Base-by-base conservation (phyloP, 2,797 vertebrate species). In the Astyanax mexicanus region DNA sequence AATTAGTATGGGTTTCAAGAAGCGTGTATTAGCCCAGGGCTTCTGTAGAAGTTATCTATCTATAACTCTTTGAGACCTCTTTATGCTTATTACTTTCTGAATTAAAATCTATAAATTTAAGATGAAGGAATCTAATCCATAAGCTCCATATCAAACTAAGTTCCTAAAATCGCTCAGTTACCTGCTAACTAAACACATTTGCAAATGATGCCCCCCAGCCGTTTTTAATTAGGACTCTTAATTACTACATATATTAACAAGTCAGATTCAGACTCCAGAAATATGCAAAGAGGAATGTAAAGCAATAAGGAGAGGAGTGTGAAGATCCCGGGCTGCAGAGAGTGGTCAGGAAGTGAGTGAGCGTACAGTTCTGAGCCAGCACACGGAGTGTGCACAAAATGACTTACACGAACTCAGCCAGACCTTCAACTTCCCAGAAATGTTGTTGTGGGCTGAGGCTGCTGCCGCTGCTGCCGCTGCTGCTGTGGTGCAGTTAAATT, bases 361-460 rank as follows among this genome's bases (percentile, higher is more conserved):
- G 27, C 32, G 32, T 37, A 9, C 52, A 51, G 44, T 29, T 9
- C 62, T 52, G 23, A 70, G 45, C 38, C 19, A 66, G 64, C 44
- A 47, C 23, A 6, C 42, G 6, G 44, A 11, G 69, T n/a, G n/a
- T n/a, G n/a, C n/a, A n/a, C 52, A 69, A 44, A 57, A 65, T 54
- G 32, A 80, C 55, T 81, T 81, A 75, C 67, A 77, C 42, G 80
- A 78, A 78, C 11, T 61, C 19, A 6, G 2, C 32, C 70, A 51
- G 54, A 44, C 40, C 52, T 21, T 40, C 47, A 40, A 32, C 70
- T 83, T 85, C 81, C 74, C 69, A 72, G 84, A 83, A 81, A 68
- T 80, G 81, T 77, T 83, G 77, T 74, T 60, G 49, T 69, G 74
- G 54, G 54, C 51, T 74, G 64, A 32, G 47, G 47, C 32, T 37